Evolutionary conservation across 2,888 invertebrate species (phyloP).

Genomic region (Entomobrya proxima): DNA sequence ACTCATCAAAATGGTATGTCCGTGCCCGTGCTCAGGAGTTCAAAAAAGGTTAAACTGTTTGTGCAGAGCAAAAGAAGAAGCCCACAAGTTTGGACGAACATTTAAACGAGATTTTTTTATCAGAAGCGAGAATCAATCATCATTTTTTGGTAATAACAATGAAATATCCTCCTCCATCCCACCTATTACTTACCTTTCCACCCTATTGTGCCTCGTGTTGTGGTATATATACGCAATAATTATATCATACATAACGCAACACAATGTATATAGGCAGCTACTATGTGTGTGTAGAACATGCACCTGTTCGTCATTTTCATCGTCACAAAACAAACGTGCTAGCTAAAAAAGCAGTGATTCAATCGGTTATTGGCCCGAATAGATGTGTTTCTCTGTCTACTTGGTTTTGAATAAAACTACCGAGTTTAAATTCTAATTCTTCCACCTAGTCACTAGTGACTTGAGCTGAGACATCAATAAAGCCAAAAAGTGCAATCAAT

Average conservation of each 20-base stretch:
- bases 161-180: slow-evolving; percentile 48
- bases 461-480: background rate
- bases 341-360: background rate
- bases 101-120: slow-evolving; percentile 29
- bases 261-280: background rate
- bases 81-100: background rate
- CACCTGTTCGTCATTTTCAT: background rate
- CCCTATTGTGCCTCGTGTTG: too few relatives aligned
- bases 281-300: background rate
- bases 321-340: background rate
- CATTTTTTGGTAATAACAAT: slow-evolving; percentile 55
- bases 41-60: slow-evolving; percentile 43
- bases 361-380: slow-evolving; percentile 51
- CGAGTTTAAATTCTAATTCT: too few relatives aligned
- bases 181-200: background rate
- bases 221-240: background rate
- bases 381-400: background rate
- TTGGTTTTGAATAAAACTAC: background rate
- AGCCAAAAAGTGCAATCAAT: too few relatives aligned
- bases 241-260: background rate
- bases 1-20: background rate
- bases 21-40: background rate
- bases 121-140: slow-evolving; percentile 38
- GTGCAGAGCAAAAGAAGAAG: background rate
- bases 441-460: background rate